These are phyloP conservation scores for Argyresthia albistria DNA, from an alignment of 2,888 invertebrate genomes.

Conservation along the genomic window DNA sequence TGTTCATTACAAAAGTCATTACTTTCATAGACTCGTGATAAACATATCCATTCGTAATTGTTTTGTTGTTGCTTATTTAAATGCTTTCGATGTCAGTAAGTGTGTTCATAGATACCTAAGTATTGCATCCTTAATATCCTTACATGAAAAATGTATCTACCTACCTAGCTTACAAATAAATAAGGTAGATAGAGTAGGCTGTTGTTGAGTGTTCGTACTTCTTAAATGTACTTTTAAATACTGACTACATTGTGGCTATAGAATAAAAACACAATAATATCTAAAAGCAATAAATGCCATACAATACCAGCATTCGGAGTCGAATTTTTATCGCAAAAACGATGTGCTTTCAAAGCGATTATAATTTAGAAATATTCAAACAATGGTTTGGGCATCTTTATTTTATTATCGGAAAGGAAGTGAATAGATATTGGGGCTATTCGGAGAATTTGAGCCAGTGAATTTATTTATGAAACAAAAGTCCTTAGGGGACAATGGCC, in stretches of 20 bases:
- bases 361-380: conserved; percentile 52
- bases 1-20: conserved; percentile 58
- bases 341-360: conserved; percentile 17
- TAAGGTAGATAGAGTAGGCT: too few species aligned
- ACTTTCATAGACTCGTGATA: conserved; percentile 15
- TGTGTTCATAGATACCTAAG: too few species aligned
- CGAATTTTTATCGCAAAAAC: conserved; percentile 5
- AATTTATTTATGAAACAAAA: conserved; percentile 44
- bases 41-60: not conserved
- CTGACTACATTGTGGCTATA: too few species aligned
- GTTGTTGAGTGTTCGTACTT: too few species aligned
- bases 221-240: too few species aligned
- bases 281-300: not conserved
- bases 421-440: conserved; percentile 55
- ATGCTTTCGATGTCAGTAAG: too few species aligned
- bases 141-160: too few species aligned
- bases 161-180: too few species aligned
- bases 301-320: not conserved
- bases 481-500: conserved; percentile 6
- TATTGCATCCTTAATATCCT: too few species aligned
- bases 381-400: conserved; percentile 44
- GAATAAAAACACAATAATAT: not conserved
- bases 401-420: conserved; percentile 60
- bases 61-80: too few species aligned
- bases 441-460: conserved; percentile 40